Percentiles rank a stretch among this genome's conserved stretches.
These are phyloP conservation scores for Tragulus kanchil DNA, from an alignment of 2,113 vertebrate genomes.

Conservation along the genomic window DNA sequence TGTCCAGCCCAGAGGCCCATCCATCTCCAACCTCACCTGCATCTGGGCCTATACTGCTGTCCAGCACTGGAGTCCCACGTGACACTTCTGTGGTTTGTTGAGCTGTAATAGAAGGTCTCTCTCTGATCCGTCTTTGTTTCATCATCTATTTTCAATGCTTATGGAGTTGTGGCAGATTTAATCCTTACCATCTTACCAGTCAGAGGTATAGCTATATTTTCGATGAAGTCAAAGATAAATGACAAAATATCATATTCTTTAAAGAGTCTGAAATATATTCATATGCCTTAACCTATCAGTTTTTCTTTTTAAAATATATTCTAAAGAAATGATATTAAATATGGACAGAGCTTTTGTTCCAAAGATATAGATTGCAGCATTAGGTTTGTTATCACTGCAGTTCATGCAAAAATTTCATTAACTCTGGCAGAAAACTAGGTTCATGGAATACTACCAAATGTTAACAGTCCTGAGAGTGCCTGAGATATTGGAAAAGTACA, in stretches of 20 bases:
- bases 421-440: neutral
- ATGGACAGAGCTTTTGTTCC: constrained; percentile 4
- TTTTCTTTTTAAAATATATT: neutral
- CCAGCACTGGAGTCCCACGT: neutral
- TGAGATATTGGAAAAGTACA: neutral
- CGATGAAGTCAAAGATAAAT: constrained; percentile 41
- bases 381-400: neutral
- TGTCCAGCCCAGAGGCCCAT: neutral
- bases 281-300: neutral
- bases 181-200: neutral
- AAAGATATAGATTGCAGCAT: neutral
- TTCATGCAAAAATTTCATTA: constrained; percentile 14
- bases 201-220: neutral
- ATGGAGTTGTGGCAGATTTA: neutral
- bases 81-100: neutral
- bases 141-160: neutral
- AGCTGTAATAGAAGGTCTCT: neutral
- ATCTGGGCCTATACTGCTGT: neutral
- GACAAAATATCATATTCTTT: neutral
- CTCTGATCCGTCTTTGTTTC: neutral
- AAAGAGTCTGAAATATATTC: constrained; percentile 28
- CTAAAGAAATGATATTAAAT: constrained; percentile 18
- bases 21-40: neutral
- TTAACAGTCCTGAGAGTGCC: neutral
- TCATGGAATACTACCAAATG: constrained; percentile 1